These are phyloP conservation scores for Tenthredo scrophulariae DNA, from an alignment of 2,888 invertebrate species.

Conservation along the genomic window DNA sequence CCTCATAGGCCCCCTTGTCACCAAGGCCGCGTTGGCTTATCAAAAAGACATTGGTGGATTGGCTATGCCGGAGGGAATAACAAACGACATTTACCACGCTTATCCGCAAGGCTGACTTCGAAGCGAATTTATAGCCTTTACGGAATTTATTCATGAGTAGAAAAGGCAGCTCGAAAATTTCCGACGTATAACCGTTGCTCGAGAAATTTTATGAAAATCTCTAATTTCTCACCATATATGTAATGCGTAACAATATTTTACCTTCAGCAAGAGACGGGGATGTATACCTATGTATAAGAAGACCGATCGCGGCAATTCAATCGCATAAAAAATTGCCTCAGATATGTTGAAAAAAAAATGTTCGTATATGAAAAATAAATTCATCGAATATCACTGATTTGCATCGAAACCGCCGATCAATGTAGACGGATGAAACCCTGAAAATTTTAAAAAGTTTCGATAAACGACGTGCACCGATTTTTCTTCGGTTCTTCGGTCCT, in stretches of 20 bases:
- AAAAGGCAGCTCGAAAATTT: background rate
- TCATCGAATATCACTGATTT: no score
- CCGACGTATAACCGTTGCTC: background rate
- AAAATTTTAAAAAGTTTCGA: no score
- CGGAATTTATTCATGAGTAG: constrained; percentile 7
- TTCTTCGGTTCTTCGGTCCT: no score
- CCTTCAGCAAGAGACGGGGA: no score
- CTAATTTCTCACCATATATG: background rate
- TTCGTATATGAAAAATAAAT: no score
- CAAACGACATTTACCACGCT: constrained; percentile 30
- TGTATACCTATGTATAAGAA: no score
- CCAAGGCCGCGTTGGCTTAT: constrained; percentile 24
- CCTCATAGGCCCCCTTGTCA: constrained; percentile 8
- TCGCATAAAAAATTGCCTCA: no score
- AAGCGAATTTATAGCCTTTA: constrained; percentile 11
- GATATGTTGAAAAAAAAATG: no score
- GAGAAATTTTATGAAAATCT: background rate
- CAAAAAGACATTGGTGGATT: constrained; percentile 32
- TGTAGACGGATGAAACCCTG: no score
- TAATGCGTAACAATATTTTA: background rate
- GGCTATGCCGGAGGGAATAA: constrained; percentile 13
- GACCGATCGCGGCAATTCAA: background rate
- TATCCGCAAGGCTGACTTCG: constrained; percentile 7
- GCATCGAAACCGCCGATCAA: no score
- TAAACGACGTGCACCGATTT: no score